Evolutionary conservation across 2,888 invertebrate genomes (phyloP).

Genomic region (Chrysolina oricalcia): DNA sequence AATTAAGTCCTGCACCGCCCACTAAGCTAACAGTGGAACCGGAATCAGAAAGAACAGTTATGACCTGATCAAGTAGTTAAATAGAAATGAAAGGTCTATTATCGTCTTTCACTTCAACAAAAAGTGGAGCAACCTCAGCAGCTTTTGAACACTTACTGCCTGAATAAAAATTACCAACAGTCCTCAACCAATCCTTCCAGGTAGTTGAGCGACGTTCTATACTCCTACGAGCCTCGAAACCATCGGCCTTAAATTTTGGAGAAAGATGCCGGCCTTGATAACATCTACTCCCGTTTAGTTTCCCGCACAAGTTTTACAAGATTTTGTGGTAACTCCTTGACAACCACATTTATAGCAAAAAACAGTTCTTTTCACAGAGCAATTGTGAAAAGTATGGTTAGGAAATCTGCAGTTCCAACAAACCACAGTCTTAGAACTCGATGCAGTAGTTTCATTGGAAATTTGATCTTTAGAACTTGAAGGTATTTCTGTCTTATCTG

Average conservation of each 20-base stretch:
- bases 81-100: neutral
- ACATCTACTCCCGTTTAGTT: neutral
- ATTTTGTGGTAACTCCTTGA: neutral
- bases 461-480: too few species aligned
- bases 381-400: neutral
- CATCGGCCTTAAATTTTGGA: neutral
- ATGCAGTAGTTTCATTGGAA: too few species aligned
- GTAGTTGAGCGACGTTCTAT: neutral
- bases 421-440: neutral
- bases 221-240: too few species aligned
- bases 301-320: neutral
- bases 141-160: neutral
- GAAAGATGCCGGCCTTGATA: neutral
- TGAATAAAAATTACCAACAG: neutral
- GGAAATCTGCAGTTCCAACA: neutral
- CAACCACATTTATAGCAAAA: neutral
- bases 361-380: neutral
- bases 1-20: neutral
- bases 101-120: neutral
- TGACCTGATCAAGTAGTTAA: neutral
- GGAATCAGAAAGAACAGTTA: neutral
- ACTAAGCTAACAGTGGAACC: constrained; percentile 2
- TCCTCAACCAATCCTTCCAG: neutral
- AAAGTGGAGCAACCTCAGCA: neutral
- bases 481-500: neutral